Conservation (phyloP, 35 echinoderm and acorn worm species). For the Lytechinus variegatus region DNA sequence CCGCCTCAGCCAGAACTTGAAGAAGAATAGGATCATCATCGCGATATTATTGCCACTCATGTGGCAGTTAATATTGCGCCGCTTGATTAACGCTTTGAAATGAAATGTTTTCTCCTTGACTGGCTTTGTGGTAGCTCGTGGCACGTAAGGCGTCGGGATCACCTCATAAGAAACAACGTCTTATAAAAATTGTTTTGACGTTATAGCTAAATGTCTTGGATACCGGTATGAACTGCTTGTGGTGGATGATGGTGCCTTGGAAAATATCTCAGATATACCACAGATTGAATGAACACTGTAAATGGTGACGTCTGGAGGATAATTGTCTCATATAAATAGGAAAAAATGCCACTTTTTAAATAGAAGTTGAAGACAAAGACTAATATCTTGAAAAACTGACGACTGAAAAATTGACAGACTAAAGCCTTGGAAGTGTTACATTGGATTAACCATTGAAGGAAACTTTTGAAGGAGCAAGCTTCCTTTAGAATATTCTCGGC, state of each 20-base stretch:
- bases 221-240: neutral
- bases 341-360: too few relatives aligned
- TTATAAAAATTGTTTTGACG: neutral
- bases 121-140: neutral
- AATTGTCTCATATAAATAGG: too few relatives aligned
- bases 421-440: neutral
- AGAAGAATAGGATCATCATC: neutral
- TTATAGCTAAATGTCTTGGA: neutral
- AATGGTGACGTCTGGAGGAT: neutral
- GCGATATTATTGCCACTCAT: neutral
- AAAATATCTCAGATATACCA: neutral
- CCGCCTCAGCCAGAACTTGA: neutral
- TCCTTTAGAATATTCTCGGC: neutral
- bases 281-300: neutral
- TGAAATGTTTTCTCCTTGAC: slow-evolving; percentile 12
- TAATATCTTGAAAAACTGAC: too few relatives aligned
- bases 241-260: neutral
- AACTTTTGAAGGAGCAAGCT: neutral
- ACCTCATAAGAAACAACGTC: neutral
- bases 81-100: slow-evolving; percentile 3
- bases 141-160: neutral
- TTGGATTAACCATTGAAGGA: neutral
- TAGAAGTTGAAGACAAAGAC: too few relatives aligned
- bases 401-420: too few relatives aligned
- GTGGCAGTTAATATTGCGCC: neutral